Evolutionary conservation across 2,888 invertebrate genomes (phyloP).

Genomic region (Leucozona laternaria): DNA sequence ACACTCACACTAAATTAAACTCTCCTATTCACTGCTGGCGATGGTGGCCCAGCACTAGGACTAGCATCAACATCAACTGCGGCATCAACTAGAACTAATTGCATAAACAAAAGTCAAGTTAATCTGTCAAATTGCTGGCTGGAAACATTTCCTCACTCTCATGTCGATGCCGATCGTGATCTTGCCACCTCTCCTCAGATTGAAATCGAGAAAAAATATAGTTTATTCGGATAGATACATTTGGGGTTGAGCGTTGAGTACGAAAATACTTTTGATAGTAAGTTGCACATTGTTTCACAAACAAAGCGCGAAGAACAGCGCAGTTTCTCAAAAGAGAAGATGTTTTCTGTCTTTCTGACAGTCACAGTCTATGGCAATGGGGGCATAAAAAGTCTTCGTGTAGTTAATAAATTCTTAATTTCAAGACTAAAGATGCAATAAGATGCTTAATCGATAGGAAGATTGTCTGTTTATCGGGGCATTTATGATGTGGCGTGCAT

Average conservation of each 20-base stretch:
- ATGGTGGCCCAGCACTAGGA: not conserved
- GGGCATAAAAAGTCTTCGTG: conserved; percentile 44
- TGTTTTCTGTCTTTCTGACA: conserved; percentile 47
- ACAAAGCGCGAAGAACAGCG: not conserved
- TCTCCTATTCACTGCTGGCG: not conserved
- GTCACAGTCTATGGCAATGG: conserved; percentile 12
- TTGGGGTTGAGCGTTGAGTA: not conserved
- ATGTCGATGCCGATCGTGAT: conserved; percentile 21
- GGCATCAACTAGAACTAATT: conserved; percentile 62
- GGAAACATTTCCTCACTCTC: conserved; percentile 55
- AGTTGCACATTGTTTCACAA: conserved; percentile 5
- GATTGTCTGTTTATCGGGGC: conserved; percentile 37
- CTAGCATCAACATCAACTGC: conserved; percentile 1
- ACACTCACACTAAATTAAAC: conserved; percentile 22
- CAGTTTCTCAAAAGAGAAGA: not conserved
- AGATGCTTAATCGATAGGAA: conserved; percentile 50
- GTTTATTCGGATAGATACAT: conserved; percentile 1
- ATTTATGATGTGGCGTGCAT: conserved; percentile 18
- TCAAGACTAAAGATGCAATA: conserved; percentile 51
- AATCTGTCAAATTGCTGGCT: conserved; percentile 68
- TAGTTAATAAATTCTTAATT: conserved; percentile 60
- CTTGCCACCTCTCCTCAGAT: not conserved
- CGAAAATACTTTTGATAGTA: conserved; percentile 5
- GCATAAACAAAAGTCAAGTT: conserved; percentile 73
- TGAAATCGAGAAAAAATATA: conserved; percentile 1